A percentile compares a stretch with the other conserved stretches of the same genome.
These are phyloP conservation scores for Tauraco hartlaubi DNA, from an alignment of 2,797 vertebrate species.

Conservation along the genomic window DNA sequence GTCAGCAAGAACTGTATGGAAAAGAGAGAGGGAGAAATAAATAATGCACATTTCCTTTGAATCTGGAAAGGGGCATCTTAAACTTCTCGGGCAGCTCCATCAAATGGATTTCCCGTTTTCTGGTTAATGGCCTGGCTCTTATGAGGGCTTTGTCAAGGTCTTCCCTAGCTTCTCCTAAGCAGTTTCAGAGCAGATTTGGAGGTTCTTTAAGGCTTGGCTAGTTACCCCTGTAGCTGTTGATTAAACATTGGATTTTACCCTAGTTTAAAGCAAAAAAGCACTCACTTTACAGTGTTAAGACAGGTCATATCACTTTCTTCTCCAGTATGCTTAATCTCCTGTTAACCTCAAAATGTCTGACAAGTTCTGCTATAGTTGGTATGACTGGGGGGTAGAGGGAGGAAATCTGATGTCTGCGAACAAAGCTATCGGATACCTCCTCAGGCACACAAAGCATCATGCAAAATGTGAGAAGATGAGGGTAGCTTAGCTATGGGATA, in stretches of 20 bases:
- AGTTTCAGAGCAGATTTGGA: neutral
- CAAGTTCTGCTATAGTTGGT: neutral
- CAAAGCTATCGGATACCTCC: neutral
- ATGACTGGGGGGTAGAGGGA: fast-evolving
- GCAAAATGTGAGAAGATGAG: neutral
- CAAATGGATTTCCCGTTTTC: neutral
- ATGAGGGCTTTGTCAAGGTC: neutral
- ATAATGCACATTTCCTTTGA: neutral
- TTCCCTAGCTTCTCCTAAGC: neutral
- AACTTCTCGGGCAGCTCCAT: neutral
- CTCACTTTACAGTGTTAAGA: neutral
- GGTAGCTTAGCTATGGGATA: neutral
- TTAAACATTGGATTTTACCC: neutral
- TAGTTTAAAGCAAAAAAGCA: neutral
- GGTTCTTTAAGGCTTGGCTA: neutral
- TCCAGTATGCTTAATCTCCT: neutral
- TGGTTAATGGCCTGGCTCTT: neutral
- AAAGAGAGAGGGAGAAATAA: neutral
- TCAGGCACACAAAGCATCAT: neutral
- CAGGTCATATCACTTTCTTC: neutral
- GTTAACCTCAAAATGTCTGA: neutral
- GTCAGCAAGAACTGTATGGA: neutral
- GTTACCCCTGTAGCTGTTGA: neutral
- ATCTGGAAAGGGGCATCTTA: neutral
- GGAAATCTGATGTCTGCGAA: neutral